Conservation (phyloP, 1,140 invertebrate species). For the Micrasema longulum region DNA sequence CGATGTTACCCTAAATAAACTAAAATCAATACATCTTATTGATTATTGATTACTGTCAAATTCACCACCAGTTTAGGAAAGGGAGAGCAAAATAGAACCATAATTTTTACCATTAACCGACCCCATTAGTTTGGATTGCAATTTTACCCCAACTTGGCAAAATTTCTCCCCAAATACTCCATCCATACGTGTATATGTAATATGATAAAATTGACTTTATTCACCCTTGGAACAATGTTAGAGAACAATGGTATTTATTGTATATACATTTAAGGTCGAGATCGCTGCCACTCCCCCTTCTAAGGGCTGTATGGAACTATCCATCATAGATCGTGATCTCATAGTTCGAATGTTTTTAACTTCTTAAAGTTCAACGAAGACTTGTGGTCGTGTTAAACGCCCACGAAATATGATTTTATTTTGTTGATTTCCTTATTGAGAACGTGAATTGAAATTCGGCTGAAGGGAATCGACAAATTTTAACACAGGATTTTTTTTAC, state of each 20-base stretch:
- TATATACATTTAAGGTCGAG: no score
- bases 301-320: not conserved
- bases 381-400: not conserved
- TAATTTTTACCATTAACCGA: conserved; percentile 35
- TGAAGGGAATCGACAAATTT: no score
- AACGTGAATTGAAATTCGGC: no score
- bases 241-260: not conserved
- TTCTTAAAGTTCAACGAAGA: not conserved
- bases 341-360: conserved; percentile 1
- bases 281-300: not conserved
- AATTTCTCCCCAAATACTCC: conserved; percentile 34
- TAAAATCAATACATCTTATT: conserved; percentile 5
- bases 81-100: conserved; percentile 13
- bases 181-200: no score
- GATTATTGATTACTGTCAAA: conserved; percentile 31
- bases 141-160: conserved; percentile 21
- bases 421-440: conserved; percentile 7
- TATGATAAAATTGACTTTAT: not conserved
- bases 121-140: conserved; percentile 27
- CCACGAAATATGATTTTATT: not conserved
- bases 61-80: not conserved
- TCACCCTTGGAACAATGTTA: not conserved
- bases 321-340: conserved; percentile 12
- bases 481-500: no score
- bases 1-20: no score